Evolutionary conservation across 2,113 vertebrate genomes (phyloP).

Genomic region (Alouatta palliata): DNA sequence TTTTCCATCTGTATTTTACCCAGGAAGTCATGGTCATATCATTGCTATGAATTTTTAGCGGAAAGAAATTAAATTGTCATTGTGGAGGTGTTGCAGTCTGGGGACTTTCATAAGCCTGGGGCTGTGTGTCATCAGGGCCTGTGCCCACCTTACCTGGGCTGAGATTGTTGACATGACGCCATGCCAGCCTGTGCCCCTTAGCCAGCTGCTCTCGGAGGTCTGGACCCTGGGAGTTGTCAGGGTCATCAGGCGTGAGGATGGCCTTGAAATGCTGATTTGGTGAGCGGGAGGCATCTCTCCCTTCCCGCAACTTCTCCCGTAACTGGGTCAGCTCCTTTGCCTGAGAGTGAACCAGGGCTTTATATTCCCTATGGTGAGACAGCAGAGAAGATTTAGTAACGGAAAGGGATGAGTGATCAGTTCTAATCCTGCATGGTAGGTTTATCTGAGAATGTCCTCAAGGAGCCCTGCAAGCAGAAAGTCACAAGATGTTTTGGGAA

Average conservation of each 20-base stretch:
- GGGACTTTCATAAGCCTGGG: no score
- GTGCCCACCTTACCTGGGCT: no score
- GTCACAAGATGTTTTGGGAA: no score
- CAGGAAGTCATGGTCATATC: no score
- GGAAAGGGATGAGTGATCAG: not conserved
- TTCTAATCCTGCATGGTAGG: not conserved
- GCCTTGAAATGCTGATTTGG: constrained; percentile 87
- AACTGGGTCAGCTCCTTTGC: constrained; percentile 89
- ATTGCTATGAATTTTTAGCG: no score
- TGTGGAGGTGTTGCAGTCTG: no score
- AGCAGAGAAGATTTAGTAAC: not conserved
- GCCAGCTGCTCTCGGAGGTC: constrained; percentile 79
- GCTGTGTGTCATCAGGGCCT: no score
- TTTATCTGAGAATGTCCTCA: not conserved
- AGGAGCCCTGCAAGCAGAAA: not conserved
- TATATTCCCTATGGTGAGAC: constrained; percentile 82
- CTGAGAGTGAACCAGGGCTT: constrained; percentile 89
- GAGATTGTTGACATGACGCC: no score
- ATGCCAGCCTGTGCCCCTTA: no score
- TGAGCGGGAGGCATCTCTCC: constrained; percentile 81
- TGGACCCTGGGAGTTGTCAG: constrained; percentile 85
- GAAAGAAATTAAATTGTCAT: no score
- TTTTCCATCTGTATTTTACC: no score
- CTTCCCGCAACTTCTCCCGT: constrained; percentile 86
- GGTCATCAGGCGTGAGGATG: no score